phyloP scores from a whole-genome alignment of 2,888 invertebrate genomes.

The Leucoma salicis region DNA sequence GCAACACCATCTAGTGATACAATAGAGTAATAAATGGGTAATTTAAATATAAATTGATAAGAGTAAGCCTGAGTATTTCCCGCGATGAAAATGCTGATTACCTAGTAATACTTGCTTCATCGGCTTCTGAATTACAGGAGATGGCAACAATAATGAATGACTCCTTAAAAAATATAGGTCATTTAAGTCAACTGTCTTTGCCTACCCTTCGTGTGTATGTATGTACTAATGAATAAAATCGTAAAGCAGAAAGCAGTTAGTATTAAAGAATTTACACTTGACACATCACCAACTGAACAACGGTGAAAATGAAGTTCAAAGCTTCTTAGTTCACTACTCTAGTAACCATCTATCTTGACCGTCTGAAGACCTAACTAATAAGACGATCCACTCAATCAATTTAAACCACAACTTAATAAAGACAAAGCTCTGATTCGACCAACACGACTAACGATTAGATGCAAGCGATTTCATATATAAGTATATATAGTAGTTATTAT shows the following conservation, averaged over 20 bases:
- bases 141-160: too few relatives aligned
- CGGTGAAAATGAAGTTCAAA: constrained; percentile 47
- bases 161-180: too few relatives aligned
- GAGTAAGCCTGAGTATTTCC: too few relatives aligned
- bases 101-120: too few relatives aligned
- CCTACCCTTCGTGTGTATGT: too few relatives aligned
- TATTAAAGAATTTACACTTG: constrained; percentile 19
- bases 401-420: constrained; percentile 39
- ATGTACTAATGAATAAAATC: too few relatives aligned
- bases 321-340: constrained; percentile 24
- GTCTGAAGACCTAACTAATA: constrained; percentile 40
- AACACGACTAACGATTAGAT: constrained; percentile 45
- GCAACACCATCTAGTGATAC: too few relatives aligned
- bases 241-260: constrained; percentile 1
- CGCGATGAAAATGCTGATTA: too few relatives aligned
- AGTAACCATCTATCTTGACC: constrained; percentile 45
- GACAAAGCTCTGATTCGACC: constrained; percentile 41
- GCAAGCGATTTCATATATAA: constrained; percentile 41
- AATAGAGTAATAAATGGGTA: too few relatives aligned
- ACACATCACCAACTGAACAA: constrained; percentile 24
- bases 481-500: constrained; percentile 52
- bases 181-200: too few relatives aligned
- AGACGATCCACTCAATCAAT: constrained; percentile 37
- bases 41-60: too few relatives aligned
- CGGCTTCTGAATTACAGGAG: too few relatives aligned